Conservation (phyloP, 2,888 invertebrate genomes). For the Steinernema carpocapsae region DNA sequence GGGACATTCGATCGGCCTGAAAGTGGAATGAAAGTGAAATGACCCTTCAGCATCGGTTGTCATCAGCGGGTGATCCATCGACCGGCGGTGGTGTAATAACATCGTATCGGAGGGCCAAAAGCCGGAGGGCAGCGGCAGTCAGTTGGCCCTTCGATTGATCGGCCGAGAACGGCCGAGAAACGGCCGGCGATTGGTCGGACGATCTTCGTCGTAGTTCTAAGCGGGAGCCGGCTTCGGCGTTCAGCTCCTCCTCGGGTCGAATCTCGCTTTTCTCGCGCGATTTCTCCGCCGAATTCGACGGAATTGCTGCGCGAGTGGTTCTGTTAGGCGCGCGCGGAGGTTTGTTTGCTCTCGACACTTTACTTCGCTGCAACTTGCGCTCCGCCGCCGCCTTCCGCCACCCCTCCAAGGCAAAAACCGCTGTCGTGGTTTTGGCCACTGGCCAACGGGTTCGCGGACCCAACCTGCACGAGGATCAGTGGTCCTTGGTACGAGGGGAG, state of each 20-base stretch:
- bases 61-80: constrained; percentile 30
- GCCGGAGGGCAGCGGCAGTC: constrained; percentile 29
- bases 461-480: too few relatives aligned
- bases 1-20: too few relatives aligned
- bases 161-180: neutral
- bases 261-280: neutral
- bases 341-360: constrained; percentile 26
- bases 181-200: neutral
- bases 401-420: neutral
- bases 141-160: constrained; percentile 24
- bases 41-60: constrained; percentile 33
- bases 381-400: neutral
- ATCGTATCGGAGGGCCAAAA: neutral
- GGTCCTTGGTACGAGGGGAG: neutral
- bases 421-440: neutral
- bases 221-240: neutral
- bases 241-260: neutral
- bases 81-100: constrained; percentile 20
- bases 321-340: constrained; percentile 1
- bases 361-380: neutral
- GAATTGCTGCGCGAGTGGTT: neutral
- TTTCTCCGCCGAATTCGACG: neutral
- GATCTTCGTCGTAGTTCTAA: neutral
- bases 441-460: neutral
- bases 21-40: constrained; percentile 15